phyloP scores from a whole-genome alignment of 2,797 vertebrate genomes.

The Perodicticus potto region DNA sequence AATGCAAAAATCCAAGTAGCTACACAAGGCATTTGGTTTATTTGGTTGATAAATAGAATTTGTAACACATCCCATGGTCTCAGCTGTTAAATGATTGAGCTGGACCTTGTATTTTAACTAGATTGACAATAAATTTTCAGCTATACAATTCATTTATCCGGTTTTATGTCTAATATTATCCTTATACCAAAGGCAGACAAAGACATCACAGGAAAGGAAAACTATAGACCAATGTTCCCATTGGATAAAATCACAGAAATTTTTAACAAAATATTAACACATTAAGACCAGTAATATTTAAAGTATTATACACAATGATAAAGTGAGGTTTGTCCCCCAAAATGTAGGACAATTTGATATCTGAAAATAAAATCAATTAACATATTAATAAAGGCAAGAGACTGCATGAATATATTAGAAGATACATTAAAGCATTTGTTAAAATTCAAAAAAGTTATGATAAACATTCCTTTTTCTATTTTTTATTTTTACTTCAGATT shows the following conservation, averaged over 20 bases:
- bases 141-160: not conserved
- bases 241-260: not conserved
- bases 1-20: not conserved
- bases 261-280: not conserved
- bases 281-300: not conserved
- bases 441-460: not conserved
- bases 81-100: not conserved
- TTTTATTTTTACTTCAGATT: too few species aligned
- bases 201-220: not conserved
- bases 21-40: not conserved
- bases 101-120: not conserved
- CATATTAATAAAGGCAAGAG: not conserved
- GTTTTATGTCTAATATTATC: not conserved
- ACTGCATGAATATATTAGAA: not conserved
- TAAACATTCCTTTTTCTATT: not conserved
- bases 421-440: not conserved
- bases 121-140: not conserved
- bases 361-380: not conserved
- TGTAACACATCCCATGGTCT: not conserved
- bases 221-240: not conserved
- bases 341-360: not conserved
- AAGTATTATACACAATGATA: not conserved
- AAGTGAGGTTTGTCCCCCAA: not conserved
- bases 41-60: not conserved
- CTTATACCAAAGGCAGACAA: not conserved